Evolutionary conservation across 2,113 vertebrate genomes (phyloP), one percentile per base, ranked within the genome.

Genomic region (Rafetus swinhoei): DNA sequence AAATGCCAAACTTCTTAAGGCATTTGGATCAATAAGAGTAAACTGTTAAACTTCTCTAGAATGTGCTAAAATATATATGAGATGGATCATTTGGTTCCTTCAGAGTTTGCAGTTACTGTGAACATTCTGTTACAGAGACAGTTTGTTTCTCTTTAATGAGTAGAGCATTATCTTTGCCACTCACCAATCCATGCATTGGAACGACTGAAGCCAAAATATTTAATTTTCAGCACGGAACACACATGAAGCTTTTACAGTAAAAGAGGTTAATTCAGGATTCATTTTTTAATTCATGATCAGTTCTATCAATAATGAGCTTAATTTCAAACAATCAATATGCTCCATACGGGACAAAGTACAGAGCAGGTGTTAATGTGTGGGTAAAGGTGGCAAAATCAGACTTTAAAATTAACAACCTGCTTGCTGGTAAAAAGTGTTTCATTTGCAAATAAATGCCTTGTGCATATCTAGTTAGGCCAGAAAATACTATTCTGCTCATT

Each of bases 1-100:
- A n/a, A 45, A 45, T 45, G 45, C 6, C 45, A 45, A 45, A 45
- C 45, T 45, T 45, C 45, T 45, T 45, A 45, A 45, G 45, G 45
- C 16, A n/a, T n/a, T 84, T 91, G 56, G 92, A 92, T 95, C n/a
- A 74, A 80, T 94, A 94, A 94, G 90, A 95, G 89, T 96, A 85
- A 89, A 89, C 85, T 3, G 50, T 84, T 84, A 91, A 91, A 84
- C 6, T 62, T 93, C 57, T 12, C 77, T 55, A 80, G 19, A 45
- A 16, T 57, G 9, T 59, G 77, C 83, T 89, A 89, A 91, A 86
- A 74, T 25, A 25, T 11, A 25, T 24, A 60, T 60, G 9, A 57
- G 11, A 52, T 13, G 74, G 74, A 81, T 79, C 2, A 18, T 60
- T 92, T 45, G 39, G 39, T 0, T 90, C 90, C 79, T 89, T 95